Evolutionary conservation across 2,888 invertebrate genomes (phyloP).

Genomic region (Panopea generosa): DNA sequence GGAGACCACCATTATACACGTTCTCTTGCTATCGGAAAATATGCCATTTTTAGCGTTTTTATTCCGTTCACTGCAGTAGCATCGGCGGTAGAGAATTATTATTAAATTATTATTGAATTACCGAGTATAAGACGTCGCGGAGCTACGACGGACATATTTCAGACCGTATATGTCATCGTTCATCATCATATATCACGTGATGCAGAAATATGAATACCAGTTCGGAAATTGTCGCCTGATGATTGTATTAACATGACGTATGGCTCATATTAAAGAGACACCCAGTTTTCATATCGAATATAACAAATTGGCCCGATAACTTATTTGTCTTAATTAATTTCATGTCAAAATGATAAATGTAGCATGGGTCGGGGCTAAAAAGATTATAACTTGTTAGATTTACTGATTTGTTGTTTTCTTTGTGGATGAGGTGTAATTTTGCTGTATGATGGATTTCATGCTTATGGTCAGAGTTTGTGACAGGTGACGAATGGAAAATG

Average conservation of each 20-base stretch:
- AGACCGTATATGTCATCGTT: background rate
- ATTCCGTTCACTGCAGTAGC: too few relatives aligned
- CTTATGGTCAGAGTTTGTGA: background rate
- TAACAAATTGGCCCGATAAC: background rate
- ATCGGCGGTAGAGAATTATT: too few relatives aligned
- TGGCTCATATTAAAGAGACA: background rate
- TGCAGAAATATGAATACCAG: conserved; percentile 1
- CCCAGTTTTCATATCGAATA: background rate
- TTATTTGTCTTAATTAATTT: conserved; percentile 33
- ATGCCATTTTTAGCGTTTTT: too few relatives aligned
- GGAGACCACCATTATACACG: too few relatives aligned
- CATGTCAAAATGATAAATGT: conserved; percentile 29
- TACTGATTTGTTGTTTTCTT: background rate
- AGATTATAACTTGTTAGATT: conserved; percentile 3
- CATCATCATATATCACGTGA: conserved; percentile 2
- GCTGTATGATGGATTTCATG: background rate
- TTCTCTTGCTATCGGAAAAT: too few relatives aligned
- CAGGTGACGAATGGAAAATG: conserved; percentile 1
- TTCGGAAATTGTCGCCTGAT: conserved; percentile 28
- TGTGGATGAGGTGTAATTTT: background rate
- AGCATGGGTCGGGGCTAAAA: background rate
- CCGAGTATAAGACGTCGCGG: too few relatives aligned
- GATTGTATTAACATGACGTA: conserved; percentile 16
- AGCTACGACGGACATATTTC: too few relatives aligned
- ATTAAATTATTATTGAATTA: too few relatives aligned